Conservation (phyloP, 2,797 vertebrate genomes). For the Artibeus lituratus region DNA sequence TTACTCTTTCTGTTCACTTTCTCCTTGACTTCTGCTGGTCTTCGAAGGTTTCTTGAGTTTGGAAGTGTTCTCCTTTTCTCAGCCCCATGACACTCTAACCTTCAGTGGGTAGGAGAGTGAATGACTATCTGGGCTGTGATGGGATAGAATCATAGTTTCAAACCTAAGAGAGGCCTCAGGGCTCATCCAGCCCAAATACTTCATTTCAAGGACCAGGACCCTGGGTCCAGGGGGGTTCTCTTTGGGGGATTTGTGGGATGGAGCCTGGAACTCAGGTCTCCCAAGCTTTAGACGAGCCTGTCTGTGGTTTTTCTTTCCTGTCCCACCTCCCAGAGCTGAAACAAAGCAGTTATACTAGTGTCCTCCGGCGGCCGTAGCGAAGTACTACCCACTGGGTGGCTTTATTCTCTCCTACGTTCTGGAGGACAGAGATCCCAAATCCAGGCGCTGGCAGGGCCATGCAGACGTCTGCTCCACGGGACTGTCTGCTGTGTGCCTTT, state of each 20-base stretch:
- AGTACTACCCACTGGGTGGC: not conserved
- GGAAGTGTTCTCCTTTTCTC: not conserved
- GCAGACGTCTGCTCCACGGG: not conserved
- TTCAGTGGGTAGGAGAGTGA: not conserved
- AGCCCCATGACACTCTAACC: not conserved
- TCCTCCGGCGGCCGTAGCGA: rapidly evolving
- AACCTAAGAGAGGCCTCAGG: not conserved
- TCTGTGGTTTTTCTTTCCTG: not conserved
- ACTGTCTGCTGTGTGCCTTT: not conserved
- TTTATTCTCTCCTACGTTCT: not conserved
- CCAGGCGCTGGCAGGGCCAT: rapidly evolving
- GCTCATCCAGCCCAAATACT: not conserved
- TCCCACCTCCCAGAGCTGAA: not conserved
- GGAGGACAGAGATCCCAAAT: not conserved
- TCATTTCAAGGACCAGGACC: not conserved
- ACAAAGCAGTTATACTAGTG: not conserved
- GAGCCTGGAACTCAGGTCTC: not conserved
- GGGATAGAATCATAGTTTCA: not conserved
- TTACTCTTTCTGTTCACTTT: not conserved
- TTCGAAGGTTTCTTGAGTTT: not conserved
- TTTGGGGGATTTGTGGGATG: not conserved
- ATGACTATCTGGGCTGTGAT: not conserved
- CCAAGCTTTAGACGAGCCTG: rapidly evolving
- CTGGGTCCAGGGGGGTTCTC: no score
- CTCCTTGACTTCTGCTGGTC: not conserved